Evolutionary conservation across 2,113 vertebrate species (phyloP).

Genomic region (Baryphthengus martii): DNA sequence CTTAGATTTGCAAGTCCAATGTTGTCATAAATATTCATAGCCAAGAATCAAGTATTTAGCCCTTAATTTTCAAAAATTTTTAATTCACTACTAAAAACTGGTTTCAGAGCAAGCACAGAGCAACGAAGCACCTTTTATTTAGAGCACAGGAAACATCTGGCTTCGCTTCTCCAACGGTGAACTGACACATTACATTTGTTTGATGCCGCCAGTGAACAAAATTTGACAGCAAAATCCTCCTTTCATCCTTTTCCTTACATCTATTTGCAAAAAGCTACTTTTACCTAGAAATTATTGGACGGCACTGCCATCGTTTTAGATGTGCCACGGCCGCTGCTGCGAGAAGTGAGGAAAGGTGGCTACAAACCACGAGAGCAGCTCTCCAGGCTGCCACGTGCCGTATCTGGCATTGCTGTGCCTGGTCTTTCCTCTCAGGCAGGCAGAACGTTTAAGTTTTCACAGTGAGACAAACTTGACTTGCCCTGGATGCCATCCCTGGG

Average conservation of each 20-base stretch:
- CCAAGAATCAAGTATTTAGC: background rate
- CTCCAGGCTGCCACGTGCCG: background rate
- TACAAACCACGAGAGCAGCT: background rate
- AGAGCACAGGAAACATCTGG: background rate
- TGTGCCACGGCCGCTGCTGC: background rate
- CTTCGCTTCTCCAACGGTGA: background rate
- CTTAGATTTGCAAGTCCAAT: constrained; percentile 62
- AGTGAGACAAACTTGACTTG: background rate
- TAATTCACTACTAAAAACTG: background rate
- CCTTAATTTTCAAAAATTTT: background rate
- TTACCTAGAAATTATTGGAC: accelerated
- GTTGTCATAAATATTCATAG: constrained; percentile 58
- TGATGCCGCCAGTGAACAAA: background rate
- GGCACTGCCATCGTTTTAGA: background rate
- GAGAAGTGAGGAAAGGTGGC: background rate
- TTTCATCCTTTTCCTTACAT: background rate
- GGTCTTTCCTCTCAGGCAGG: background rate
- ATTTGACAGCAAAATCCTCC: background rate
- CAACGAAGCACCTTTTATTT: background rate
- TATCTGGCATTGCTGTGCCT: background rate
- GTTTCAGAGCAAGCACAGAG: background rate
- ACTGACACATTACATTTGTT: accelerated
- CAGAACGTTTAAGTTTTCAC: background rate
- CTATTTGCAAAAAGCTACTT: background rate
- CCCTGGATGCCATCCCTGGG: background rate